Evolutionary conservation across 2,888 invertebrate species (phyloP), one percentile per base, ranked within the genome.

Genomic region (Lithophane semibrunnea): DNA sequence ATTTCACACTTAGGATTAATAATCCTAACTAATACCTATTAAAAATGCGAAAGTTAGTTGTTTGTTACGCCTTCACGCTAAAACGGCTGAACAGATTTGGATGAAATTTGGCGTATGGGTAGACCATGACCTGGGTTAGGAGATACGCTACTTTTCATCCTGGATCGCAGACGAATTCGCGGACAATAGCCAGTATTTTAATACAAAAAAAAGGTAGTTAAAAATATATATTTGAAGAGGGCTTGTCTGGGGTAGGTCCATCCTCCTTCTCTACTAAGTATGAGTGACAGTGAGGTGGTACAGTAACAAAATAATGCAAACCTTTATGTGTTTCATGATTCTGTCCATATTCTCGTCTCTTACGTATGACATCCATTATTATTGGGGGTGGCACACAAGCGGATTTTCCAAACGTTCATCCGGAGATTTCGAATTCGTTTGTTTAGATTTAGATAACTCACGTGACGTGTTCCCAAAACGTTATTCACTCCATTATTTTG

Each of bases 401-500:
- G 29, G 24, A 52, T 60, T 56, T 49, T 37, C 13, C 49, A 37
- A 24, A 29, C 2, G 3, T 24, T 66, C 44, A 70, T 65, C 21
- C 3, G 18, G 24, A 54, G 56, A 69, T 66, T 49, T 73, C 5
- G 18, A 60, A 75, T 65, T 29, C 13, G 72, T 66, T 47, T 61
- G 66, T 75, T 75, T 69, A 61, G 18, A 72, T 77, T 58, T 49
- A 73, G 73, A 77, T 77, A 77, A 66, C 56, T 69, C 73, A 76
- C 75, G 82, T 84, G 61, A 67, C 65, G n/a, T 56, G 71, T 69
- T 69, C 63, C 52, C 65, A 60, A 78, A 79, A 77, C 75, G 58
- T 77, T 71, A 65, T 77, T 74, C 64, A 79, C 73, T 83, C 67
- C 5, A 79, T 81, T 80, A 80, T 80, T 84, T 83, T 75, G 79